A percentile compares a stretch with the other conserved stretches of the same genome.
phyloP scores from a whole-genome alignment of 2,888 invertebrate genomes.

The Stenchaetothrips biformis region DNA sequence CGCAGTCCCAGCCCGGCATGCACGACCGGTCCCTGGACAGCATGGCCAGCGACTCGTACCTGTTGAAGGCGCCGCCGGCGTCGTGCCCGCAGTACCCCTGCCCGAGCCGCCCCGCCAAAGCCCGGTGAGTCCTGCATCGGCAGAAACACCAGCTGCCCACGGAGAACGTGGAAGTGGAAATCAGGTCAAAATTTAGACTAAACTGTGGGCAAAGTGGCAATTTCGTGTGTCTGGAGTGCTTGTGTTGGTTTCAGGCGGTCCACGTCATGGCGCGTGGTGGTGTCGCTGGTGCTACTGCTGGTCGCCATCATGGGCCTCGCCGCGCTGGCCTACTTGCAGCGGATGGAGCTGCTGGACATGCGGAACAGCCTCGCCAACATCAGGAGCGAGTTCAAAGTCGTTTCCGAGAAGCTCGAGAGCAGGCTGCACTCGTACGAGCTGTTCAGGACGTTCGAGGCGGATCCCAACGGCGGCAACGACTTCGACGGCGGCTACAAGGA shows the following conservation, averaged over 20 bases:
- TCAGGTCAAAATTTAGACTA: too few species aligned
- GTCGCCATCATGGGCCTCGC: background rate
- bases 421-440: background rate
- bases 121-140: too few species aligned
- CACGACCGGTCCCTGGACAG: too few species aligned
- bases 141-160: too few species aligned
- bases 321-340: background rate
- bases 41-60: slow-evolving; percentile 10
- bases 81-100: background rate
- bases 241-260: background rate
- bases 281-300: background rate
- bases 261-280: background rate
- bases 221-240: too few species aligned
- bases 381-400: background rate
- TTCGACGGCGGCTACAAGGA: background rate
- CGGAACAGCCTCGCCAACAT: too few species aligned
- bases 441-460: background rate
- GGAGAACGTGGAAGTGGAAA: too few species aligned
- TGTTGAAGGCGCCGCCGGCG: background rate
- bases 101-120: background rate
- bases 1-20: too few species aligned
- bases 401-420: background rate
- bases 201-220: too few species aligned
- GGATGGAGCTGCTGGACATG: background rate
- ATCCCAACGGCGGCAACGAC: background rate